Percentiles rank a stretch among this genome's conserved stretches.
Conservation (phyloP, 2,888 invertebrate species). For the Leucoptera coffeella region DNA sequence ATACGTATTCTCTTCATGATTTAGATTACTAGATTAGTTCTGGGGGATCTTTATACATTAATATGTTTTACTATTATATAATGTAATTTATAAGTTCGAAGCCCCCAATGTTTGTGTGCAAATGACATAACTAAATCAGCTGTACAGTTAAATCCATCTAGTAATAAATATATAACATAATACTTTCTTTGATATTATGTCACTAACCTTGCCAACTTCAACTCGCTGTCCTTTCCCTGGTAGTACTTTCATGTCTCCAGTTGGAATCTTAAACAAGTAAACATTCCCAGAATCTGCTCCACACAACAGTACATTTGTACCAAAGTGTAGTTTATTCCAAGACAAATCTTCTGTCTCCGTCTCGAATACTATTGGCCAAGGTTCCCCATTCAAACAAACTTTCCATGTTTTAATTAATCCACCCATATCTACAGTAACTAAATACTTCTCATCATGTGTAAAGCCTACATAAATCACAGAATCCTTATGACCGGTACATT, state of each 20-base stretch:
- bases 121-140: too few species aligned
- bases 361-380: slow-evolving; percentile 62
- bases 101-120: too few species aligned
- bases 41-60: too few species aligned
- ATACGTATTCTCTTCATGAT: too few species aligned
- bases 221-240: slow-evolving; percentile 62
- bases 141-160: too few species aligned
- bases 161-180: too few species aligned
- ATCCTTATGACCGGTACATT: slow-evolving; percentile 73
- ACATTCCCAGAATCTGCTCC: slow-evolving; percentile 78
- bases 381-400: slow-evolving; percentile 12
- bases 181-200: too few species aligned
- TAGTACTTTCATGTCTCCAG: slow-evolving; percentile 73
- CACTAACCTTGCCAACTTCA: slow-evolving; percentile 58
- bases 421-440: slow-evolving; percentile 85
- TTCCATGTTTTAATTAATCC: slow-evolving; percentile 79
- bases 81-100: too few species aligned
- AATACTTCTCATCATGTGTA: slow-evolving; percentile 70
- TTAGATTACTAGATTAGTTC: too few species aligned
- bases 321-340: slow-evolving; percentile 88
- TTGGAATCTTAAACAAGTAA: slow-evolving; percentile 86
- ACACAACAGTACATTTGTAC: slow-evolving; percentile 72
- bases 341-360: slow-evolving; percentile 70
- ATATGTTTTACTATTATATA: too few species aligned
- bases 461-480: slow-evolving; percentile 82